These are phyloP conservation scores for Ammospiza nelsoni DNA, from an alignment of 2,113 vertebrate species.

Conservation along the genomic window DNA sequence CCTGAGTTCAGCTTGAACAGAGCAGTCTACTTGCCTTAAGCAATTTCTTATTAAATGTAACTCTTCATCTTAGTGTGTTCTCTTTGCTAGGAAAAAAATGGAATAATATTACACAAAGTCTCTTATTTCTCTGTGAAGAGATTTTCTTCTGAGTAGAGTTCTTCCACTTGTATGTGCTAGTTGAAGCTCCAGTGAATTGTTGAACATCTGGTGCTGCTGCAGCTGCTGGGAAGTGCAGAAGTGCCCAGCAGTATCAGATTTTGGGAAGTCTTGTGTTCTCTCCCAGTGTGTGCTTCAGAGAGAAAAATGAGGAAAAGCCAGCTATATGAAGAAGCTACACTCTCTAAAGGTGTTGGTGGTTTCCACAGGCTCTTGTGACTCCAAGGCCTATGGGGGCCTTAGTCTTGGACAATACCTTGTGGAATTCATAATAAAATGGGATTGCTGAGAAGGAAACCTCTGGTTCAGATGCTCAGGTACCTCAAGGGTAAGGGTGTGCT, in stretches of 20 bases:
- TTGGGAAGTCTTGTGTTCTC: background rate
- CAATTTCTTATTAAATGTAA: background rate
- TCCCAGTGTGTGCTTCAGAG: background rate
- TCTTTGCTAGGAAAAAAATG: background rate
- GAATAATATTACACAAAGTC: background rate
- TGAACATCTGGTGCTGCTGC: background rate
- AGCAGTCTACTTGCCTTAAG: background rate
- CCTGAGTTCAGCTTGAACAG: background rate
- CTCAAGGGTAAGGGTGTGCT: background rate
- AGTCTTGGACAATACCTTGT: background rate
- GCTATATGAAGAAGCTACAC: background rate
- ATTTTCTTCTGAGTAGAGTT: background rate
- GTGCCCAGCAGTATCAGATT: background rate
- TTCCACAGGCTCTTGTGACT: fast-evolving
- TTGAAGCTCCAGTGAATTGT: background rate
- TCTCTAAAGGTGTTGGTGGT: background rate
- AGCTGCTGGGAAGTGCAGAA: background rate
- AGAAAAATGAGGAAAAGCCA: background rate
- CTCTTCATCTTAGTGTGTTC: background rate
- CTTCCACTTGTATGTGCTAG: background rate
- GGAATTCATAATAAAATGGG: background rate
- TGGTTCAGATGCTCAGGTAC: background rate
- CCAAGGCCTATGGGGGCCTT: background rate
- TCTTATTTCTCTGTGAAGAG: background rate
- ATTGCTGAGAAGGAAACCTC: background rate